Percentiles rank a stretch among this genome's conserved stretches.
Conservation (phyloP, 2,888 invertebrate species). For the Xestobium rufovillosum region DNA sequence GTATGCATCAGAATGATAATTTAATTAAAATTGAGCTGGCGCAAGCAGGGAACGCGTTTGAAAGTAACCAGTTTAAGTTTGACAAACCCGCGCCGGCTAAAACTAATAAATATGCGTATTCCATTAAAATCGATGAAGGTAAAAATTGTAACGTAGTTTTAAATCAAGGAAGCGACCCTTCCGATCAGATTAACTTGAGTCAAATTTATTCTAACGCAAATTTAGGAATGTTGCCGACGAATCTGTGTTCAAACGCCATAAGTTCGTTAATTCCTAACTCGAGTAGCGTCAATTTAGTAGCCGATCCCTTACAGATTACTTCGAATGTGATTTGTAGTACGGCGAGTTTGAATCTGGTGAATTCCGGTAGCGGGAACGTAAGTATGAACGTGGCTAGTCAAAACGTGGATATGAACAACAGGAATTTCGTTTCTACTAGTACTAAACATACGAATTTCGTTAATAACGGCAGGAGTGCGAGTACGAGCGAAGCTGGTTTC, state of each 20-base stretch:
- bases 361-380: background rate
- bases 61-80: constrained; percentile 15
- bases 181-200: too few relatives aligned
- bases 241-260: background rate
- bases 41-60: too few relatives aligned
- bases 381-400: background rate
- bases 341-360: too few relatives aligned
- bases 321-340: constrained; percentile 2
- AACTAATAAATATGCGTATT: constrained; percentile 27
- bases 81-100: constrained; percentile 5
- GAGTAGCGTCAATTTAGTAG: constrained; percentile 1
- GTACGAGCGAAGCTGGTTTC: constrained; percentile 15
- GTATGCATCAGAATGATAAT: too few relatives aligned
- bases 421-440: background rate
- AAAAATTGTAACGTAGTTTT: too few relatives aligned
- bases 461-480: too few relatives aligned
- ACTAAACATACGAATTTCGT: background rate
- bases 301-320: background rate
- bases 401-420: background rate
- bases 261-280: background rate
- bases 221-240: too few relatives aligned
- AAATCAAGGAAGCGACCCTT: background rate
- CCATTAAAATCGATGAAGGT: constrained; percentile 27
- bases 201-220: too few relatives aligned
- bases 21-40: constrained; percentile 37